Percentiles rank a stretch among this genome's conserved stretches.
Conservation (phyloP, 2,888 invertebrate species). For the Tortricodes alternella region DNA sequence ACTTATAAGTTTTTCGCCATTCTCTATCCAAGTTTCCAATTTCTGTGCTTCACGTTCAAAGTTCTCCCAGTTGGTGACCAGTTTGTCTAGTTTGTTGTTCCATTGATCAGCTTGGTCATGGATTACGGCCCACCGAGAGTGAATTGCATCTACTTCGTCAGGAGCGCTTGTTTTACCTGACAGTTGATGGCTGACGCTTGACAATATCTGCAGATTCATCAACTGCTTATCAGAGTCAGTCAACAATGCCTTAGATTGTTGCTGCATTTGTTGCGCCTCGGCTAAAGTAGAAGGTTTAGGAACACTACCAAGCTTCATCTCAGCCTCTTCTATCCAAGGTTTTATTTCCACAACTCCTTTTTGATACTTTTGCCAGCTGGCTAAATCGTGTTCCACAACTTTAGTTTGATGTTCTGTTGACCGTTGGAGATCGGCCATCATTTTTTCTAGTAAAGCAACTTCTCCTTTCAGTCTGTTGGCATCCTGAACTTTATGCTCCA, state of each 20-base stretch:
- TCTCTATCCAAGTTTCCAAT: conserved; percentile 89
- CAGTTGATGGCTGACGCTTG: conserved; percentile 88
- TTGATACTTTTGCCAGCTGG: conserved; percentile 93
- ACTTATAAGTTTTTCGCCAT: conserved; percentile 84
- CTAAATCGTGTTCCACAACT: conserved; percentile 89
- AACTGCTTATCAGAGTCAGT: conserved; percentile 90
- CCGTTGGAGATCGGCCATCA: conserved; percentile 88
- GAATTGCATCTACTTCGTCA: conserved; percentile 92
- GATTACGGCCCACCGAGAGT: conserved; percentile 93
- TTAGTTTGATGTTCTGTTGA: conserved; percentile 90
- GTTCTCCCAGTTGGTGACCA: conserved; percentile 90
- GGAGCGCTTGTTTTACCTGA: conserved; percentile 89
- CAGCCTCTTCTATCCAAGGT: conserved; percentile 95
- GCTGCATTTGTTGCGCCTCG: conserved; percentile 91
- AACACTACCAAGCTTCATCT: conserved; percentile 88
- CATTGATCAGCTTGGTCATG: conserved; percentile 90
- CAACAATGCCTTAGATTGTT: conserved; percentile 87
- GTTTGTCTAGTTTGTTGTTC: conserved; percentile 89
- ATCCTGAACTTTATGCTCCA: conserved; percentile 86
- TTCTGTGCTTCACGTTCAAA: conserved; percentile 90
- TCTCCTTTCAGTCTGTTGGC: conserved; percentile 89
- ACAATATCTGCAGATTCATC: conserved; percentile 88
- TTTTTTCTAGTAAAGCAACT: conserved; percentile 88
- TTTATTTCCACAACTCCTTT: conserved; percentile 89
- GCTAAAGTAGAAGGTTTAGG: conserved; percentile 90